phyloP scores from a whole-genome alignment of 2,888 invertebrate genomes.

The Rhopalosiphum nymphaeae region DNA sequence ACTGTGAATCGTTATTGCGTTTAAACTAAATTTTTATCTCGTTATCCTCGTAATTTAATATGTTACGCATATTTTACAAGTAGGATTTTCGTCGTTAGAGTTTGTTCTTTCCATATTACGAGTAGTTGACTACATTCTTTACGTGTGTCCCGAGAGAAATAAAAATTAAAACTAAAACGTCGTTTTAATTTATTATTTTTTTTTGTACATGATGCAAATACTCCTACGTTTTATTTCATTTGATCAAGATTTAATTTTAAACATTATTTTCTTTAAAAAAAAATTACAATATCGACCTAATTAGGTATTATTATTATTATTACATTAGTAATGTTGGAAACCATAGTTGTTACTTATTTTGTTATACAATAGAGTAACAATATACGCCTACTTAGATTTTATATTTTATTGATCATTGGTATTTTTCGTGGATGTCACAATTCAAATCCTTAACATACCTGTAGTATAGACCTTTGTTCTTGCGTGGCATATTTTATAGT shows the following conservation, averaged over 20 bases:
- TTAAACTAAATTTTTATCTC: neutral
- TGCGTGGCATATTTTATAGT: neutral
- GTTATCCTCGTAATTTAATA: neutral
- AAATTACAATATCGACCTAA: neutral
- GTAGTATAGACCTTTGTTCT: neutral
- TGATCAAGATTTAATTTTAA: neutral
- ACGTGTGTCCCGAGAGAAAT: neutral
- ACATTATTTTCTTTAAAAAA: neutral
- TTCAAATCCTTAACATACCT: neutral
- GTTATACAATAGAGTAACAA: neutral
- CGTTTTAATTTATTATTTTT: neutral
- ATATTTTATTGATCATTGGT: neutral
- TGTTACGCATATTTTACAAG: neutral
- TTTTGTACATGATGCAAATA: neutral
- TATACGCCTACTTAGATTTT: neutral
- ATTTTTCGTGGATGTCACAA: neutral
- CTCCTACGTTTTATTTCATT: neutral
- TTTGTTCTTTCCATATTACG: neutral
- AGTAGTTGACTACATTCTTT: neutral
- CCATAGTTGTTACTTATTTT: neutral
- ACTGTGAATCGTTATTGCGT: neutral
- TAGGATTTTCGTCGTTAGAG: neutral
- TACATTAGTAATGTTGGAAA: neutral
- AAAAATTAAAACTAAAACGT: neutral
- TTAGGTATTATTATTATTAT: neutral